Evolutionary conservation across 1,140 invertebrate genomes (phyloP).

Genomic region (Bombus superbus): DNA sequence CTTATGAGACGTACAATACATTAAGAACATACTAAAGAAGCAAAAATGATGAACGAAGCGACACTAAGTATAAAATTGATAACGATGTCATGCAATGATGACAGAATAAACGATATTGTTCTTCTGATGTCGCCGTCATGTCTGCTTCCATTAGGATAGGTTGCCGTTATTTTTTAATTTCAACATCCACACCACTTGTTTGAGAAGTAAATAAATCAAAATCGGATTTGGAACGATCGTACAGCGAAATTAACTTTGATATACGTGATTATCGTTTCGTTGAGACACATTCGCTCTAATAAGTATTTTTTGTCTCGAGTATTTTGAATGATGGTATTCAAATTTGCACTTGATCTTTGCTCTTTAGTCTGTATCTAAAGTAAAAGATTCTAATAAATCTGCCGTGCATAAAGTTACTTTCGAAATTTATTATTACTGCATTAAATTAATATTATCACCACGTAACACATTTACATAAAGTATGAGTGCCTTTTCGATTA

Average conservation of each 20-base stretch:
- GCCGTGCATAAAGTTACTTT: no score
- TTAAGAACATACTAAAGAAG: constrained; percentile 49
- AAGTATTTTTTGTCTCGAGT: no score
- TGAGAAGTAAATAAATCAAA: not conserved
- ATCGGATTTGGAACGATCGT: not conserved
- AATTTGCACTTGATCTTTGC: no score
- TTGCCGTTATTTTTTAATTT: not conserved
- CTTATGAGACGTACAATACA: constrained; percentile 58
- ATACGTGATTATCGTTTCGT: not conserved
- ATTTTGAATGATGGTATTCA: no score
- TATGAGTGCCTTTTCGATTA: not conserved
- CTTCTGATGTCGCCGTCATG: not conserved
- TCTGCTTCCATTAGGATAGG: not conserved
- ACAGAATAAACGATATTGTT: constrained; percentile 22
- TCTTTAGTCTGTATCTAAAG: not conserved
- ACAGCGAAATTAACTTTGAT: not conserved
- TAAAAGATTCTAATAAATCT: not conserved
- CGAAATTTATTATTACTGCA: not conserved
- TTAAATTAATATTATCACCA: not conserved
- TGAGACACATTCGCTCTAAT: not conserved
- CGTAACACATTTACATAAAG: no score
- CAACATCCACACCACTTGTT: not conserved
- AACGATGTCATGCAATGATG: constrained; percentile 62
- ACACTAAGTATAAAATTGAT: constrained; percentile 68
- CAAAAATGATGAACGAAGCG: constrained; percentile 67